Conservation (phyloP, 64 coral and sea anemone species). For the Orbicella faveolata region DNA sequence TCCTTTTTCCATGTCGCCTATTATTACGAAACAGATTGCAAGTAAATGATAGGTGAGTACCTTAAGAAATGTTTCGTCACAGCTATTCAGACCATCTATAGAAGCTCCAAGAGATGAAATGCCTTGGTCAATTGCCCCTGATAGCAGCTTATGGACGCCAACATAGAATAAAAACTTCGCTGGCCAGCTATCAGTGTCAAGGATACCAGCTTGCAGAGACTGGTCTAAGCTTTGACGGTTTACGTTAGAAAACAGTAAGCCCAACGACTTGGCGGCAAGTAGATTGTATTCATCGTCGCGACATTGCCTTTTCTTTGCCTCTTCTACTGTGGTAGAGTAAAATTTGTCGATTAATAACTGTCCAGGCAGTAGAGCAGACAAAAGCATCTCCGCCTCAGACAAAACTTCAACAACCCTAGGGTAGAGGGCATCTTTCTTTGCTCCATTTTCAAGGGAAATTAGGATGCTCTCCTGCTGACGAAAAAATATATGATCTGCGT, state of each 20-base stretch:
- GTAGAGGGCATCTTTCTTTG: neutral
- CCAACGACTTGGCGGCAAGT: slow-evolving; percentile 14
- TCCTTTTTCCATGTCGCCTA: neutral
- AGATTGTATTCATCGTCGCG: neutral
- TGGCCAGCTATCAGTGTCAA: neutral
- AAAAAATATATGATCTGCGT: neutral
- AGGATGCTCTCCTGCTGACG: neutral
- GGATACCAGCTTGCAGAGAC: neutral
- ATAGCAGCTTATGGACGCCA: neutral
- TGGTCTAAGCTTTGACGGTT: neutral
- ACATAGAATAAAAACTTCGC: neutral
- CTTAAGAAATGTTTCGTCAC: neutral
- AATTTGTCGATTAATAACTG: neutral
- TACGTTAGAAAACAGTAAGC: neutral
- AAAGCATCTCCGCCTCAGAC: neutral
- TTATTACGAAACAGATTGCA: slow-evolving; percentile 6
- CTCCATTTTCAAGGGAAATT: neutral
- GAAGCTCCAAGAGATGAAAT: neutral
- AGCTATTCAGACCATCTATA: neutral
- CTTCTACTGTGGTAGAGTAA: neutral
- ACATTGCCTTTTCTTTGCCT: neutral
- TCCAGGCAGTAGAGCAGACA: neutral
- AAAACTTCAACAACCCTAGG: neutral
- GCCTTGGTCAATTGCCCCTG: neutral
- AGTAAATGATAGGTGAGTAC: neutral